phyloP scores from a whole-genome alignment of 53 echinoderm and acorn worm species.

The Antedon mediterranea region DNA sequence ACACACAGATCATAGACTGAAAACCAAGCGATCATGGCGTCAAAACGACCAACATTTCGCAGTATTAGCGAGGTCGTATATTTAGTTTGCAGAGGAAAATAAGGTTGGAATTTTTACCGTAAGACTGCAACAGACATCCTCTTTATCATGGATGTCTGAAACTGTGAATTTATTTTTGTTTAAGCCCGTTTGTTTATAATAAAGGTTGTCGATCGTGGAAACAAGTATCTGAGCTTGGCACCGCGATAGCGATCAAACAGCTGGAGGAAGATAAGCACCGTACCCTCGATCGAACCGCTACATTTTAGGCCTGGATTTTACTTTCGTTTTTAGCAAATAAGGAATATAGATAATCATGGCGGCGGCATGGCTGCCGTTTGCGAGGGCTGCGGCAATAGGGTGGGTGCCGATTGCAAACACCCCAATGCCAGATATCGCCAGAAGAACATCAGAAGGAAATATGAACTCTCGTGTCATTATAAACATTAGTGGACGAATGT shows the following conservation, averaged over 20 bases:
- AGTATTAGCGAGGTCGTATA: not conserved
- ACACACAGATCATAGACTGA: not conserved
- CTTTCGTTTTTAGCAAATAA: not conserved
- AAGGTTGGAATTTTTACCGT: not conserved
- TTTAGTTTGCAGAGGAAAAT: not conserved
- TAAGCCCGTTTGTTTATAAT: not conserved
- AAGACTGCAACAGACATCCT: not conserved
- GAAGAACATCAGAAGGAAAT: constrained; percentile 22
- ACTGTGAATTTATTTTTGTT: not conserved
- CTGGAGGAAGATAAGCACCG: not conserved
- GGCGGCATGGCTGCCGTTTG: constrained; percentile 97
- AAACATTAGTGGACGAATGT: constrained; percentile 85
- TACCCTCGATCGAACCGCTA: not conserved
- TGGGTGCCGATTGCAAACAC: constrained; percentile 93
- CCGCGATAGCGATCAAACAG: not conserved
- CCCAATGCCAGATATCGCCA: constrained; percentile 70
- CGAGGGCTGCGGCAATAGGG: constrained; percentile 93
- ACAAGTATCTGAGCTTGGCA: not conserved
- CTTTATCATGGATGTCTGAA: not conserved
- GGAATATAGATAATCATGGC: constrained; percentile 38
- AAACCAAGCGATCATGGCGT: not conserved
- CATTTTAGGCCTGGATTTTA: not conserved
- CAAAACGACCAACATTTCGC: not conserved
- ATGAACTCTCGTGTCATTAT: constrained; percentile 46
- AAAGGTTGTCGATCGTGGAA: not conserved